A percentile compares a stretch with the other conserved stretches of the same genome.
Evolutionary conservation across 2,113 vertebrate species (phyloP).

Genomic region (Rissa tridactyla): DNA sequence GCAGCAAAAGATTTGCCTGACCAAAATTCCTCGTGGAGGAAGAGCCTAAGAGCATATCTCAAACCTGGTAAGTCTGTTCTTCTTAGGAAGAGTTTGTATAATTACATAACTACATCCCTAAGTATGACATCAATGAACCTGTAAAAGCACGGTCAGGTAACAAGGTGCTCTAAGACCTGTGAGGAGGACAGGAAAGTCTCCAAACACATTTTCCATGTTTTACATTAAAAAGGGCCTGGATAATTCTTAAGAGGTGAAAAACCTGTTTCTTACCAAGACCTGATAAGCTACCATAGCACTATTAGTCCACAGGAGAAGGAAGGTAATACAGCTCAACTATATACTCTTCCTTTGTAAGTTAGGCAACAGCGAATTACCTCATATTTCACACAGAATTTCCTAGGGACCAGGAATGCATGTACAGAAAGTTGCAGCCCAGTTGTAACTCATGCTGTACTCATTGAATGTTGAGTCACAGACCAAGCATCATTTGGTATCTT

Average conservation of each 20-base stretch:
- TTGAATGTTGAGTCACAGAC: not conserved
- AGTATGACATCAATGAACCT: not conserved
- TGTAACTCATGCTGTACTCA: not conserved
- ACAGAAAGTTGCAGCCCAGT: not conserved
- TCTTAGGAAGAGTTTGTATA: not conserved
- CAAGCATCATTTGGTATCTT: not conserved
- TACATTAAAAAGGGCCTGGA: not conserved
- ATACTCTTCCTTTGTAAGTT: not conserved
- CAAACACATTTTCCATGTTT: not conserved
- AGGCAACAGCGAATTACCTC: not conserved
- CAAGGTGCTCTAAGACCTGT: not conserved
- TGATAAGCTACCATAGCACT: not conserved
- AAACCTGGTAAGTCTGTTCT: not conserved
- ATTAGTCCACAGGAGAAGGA: not conserved
- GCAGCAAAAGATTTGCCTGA: not conserved
- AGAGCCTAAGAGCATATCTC: not conserved
- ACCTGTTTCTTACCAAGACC: not conserved
- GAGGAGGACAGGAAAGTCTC: not conserved
- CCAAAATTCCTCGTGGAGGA: not conserved
- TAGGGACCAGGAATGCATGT: not conserved
- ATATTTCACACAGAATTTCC: not conserved
- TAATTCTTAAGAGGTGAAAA: not conserved
- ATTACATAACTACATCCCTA: not conserved
- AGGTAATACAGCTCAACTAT: not conserved
- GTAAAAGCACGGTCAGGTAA: not conserved